A percentile compares a stretch with the other conserved stretches of the same genome.
Conservation (phyloP, 2,797 vertebrate species). For the Sebastes umbrosus region DNA sequence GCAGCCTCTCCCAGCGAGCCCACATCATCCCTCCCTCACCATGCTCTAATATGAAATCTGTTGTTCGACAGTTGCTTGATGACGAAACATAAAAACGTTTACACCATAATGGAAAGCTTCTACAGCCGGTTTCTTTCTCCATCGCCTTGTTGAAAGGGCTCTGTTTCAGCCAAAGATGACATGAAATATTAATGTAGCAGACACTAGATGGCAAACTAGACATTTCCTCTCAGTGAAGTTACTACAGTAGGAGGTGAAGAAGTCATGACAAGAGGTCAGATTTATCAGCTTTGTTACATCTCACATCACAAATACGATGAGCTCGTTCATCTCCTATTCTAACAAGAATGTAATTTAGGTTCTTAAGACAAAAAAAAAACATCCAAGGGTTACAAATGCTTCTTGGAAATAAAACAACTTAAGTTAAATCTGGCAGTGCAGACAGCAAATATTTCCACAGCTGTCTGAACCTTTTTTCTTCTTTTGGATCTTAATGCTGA, state of each 20-base stretch:
- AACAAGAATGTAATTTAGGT: background rate
- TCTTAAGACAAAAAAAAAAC: background rate
- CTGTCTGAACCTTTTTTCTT: slow-evolving; percentile 35
- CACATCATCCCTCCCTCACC: background rate
- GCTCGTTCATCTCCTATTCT: background rate
- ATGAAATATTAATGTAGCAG: slow-evolving; percentile 18
- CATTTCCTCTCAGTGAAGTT: background rate
- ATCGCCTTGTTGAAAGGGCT: background rate
- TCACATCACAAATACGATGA: background rate
- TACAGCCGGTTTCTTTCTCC: background rate
- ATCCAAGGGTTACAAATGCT: background rate
- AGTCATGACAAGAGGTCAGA: background rate
- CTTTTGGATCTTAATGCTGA: slow-evolving; percentile 59
- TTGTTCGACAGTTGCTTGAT: background rate
- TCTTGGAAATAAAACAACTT: background rate
- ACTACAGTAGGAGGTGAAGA: background rate
- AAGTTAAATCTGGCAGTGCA: slow-evolving; percentile 4
- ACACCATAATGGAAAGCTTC: background rate
- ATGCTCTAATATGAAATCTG: background rate
- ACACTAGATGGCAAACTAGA: slow-evolving; percentile 5
- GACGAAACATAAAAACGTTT: background rate
- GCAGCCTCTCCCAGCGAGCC: background rate
- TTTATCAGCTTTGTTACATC: background rate
- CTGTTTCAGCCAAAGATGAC: slow-evolving; percentile 1
- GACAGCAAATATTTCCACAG: slow-evolving; percentile 55